phyloP scores from a whole-genome alignment of 2,113 vertebrate genomes.

The Pardalotus punctatus region DNA sequence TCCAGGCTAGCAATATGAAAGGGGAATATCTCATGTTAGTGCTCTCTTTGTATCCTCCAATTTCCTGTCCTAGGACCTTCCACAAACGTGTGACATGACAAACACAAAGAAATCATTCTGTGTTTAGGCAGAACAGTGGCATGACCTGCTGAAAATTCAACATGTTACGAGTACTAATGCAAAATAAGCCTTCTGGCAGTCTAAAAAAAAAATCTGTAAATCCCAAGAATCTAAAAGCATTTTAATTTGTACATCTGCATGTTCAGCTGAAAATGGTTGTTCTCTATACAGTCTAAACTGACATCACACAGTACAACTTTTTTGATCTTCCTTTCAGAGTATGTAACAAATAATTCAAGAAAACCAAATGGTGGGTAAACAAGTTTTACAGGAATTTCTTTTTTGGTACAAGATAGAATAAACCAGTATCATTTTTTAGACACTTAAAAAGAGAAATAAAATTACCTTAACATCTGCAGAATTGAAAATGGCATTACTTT shows the following conservation, averaged over 20 bases:
- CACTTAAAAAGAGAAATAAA: not conserved
- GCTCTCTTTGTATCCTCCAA: not conserved
- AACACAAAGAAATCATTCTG: not conserved
- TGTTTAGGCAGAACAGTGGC: not conserved
- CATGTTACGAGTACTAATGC: not conserved
- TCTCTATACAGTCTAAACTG: not conserved
- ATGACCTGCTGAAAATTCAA: not conserved
- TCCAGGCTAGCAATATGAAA: not conserved
- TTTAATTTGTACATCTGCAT: not conserved
- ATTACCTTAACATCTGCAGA: not conserved
- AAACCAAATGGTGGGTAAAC: not conserved
- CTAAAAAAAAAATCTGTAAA: not conserved
- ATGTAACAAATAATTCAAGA: not conserved
- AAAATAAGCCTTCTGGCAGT: not conserved
- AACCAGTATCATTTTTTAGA: not conserved
- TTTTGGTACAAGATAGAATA: not conserved
- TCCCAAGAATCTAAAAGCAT: not conserved
- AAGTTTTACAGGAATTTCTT: not conserved
- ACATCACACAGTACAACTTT: not conserved
- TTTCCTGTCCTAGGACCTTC: not conserved
- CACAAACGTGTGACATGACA: rapidly evolving
- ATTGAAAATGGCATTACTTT: not conserved
- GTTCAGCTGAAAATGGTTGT: not conserved
- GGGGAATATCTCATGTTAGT: not conserved
- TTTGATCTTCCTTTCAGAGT: not conserved